A percentile compares a stretch with the other conserved stretches of the same genome.
These are phyloP conservation scores for Petroica traversi DNA, from an alignment of 2,113 vertebrate species.

Conservation along the genomic window DNA sequence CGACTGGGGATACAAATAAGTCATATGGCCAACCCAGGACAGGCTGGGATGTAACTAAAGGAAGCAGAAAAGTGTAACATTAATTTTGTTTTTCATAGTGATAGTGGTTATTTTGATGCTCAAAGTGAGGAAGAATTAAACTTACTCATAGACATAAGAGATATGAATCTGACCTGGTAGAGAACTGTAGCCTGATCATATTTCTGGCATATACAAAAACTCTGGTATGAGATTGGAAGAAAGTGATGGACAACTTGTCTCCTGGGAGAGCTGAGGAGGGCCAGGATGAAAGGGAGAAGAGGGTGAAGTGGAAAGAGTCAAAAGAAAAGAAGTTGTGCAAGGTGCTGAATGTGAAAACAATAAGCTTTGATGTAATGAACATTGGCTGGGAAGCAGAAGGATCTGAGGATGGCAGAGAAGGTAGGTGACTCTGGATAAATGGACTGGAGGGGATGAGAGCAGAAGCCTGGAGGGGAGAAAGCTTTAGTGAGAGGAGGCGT, in stretches of 20 bases:
- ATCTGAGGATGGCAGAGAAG: conserved; percentile 43
- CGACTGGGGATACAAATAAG: too few relatives aligned
- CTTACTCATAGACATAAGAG: not conserved
- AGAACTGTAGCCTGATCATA: not conserved
- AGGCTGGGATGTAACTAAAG: not conserved
- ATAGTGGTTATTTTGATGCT: not conserved
- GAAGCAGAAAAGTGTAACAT: not conserved
- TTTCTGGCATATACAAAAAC: not conserved
- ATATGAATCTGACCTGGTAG: not conserved
- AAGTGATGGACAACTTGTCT: not conserved
- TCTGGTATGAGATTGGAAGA: not conserved
- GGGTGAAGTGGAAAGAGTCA: not conserved
- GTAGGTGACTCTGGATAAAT: conserved; percentile 54
- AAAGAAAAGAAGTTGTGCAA: not conserved
- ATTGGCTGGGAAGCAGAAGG: conserved; percentile 8
- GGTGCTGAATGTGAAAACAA: conserved; percentile 56
- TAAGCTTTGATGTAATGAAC: conserved; percentile 47
- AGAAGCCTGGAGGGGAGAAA: conserved; percentile 61
- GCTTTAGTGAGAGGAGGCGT: conserved; percentile 35
- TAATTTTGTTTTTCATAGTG: not conserved
- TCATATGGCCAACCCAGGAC: too few relatives aligned
- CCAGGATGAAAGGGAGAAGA: conserved; percentile 16
- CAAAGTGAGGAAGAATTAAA: not conserved
- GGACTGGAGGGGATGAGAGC: conserved; percentile 43
- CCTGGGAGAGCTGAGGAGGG: not conserved